Evolutionary conservation across 53 echinoderm and acorn worm species (phyloP), one percentile per base, ranked within the genome.

Genomic region (Zoroaster sp.): DNA sequence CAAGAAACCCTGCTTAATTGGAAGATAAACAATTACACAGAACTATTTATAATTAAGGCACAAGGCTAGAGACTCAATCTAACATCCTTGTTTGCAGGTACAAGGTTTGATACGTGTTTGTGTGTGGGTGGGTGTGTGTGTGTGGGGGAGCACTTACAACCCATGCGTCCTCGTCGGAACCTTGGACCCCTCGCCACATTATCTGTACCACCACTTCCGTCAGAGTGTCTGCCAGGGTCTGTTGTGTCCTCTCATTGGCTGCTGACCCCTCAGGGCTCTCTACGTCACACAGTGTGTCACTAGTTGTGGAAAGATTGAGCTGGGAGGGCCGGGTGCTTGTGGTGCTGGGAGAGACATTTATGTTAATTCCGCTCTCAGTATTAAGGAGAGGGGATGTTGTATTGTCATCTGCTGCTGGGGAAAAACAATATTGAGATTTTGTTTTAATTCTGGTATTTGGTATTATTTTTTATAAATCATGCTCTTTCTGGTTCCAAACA

Each of bases 131-230:
- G n/a, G n/a, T n/a, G n/a, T n/a, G n/a, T n/a, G n/a, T n/a, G n/a
- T n/a, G n/a, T n/a, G n/a, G n/a, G n/a, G n/a, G 35, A 30, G 7
- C 4, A 94, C 96, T 94, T 75, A 99, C 99, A 51, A 88, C 85
- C 99, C 99, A 99, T 18, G 96, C 90, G 11, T 96, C 93, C 63
- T 96, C 99, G 46, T 94, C 87, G 30, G 90, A 88, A 3, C 96
- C 96, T 69, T 91, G 88, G 0, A 94, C 73, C 7, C 99, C 99
- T 28, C 89, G 71, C 99, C 99, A 99, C 95, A 99, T 96, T 8
- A 96, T 51, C 83, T 96, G 94, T 21, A 94, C 94, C 68, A 94
- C 80, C 30, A 96, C 92, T 63, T 99, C 96, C 28, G 93, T 93
- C 92, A 99, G 73, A 35, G 95, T 99, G 49, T 99, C 99, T 36